Evolutionary conservation across 1,140 invertebrate species (phyloP), one percentile per base, ranked within the genome.

Genomic region (Zaprionus vittiger): DNA sequence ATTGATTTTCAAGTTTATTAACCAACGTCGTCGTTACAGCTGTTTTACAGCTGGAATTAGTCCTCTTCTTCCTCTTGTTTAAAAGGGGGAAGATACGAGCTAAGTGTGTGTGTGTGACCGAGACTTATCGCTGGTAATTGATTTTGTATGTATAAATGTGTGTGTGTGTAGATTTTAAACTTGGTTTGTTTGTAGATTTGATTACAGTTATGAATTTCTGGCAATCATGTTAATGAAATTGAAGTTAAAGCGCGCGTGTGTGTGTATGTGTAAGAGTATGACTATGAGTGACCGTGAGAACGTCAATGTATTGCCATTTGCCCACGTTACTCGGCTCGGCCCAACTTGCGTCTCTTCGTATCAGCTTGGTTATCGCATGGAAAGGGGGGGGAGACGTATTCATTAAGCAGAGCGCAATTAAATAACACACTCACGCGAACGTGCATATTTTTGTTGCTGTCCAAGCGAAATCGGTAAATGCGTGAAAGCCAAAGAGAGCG

Each of bases 1-100:
- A 73, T 77, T 77, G 38, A 73, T 73, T 77, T 70, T 67, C 49
- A 73, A 73, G 57, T 77, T 77, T 73, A 77, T 77, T 61, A 66
- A 47, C 55, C 34, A 65, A 64, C 34, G 37, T 64, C 68, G 57
- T 56, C 38, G 31, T 65, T 76, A 67, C 63, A 70, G 52, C 70
- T 67, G 62, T 65, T 72, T 76, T 60, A 71, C 60, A 76, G 49
- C 49, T 41, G 60, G 54, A 72, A 76, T 72, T 72, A 61, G 56
- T 65, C 44, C 73, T 57, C 11, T 38, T 76, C 26, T 34, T 34
- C 31, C 31, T 34, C 31, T 34, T 34, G 31, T 34, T 34, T 11
- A 49, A 54, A 14, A 24, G 4, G 64, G 54, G 55, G 63, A 67
- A 67, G 65, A 59, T 57, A 59, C 26, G 54, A 17, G 47, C n/a